Conservation (phyloP, 92 coral and sea anemone species). For the Paragorgia papillata region DNA sequence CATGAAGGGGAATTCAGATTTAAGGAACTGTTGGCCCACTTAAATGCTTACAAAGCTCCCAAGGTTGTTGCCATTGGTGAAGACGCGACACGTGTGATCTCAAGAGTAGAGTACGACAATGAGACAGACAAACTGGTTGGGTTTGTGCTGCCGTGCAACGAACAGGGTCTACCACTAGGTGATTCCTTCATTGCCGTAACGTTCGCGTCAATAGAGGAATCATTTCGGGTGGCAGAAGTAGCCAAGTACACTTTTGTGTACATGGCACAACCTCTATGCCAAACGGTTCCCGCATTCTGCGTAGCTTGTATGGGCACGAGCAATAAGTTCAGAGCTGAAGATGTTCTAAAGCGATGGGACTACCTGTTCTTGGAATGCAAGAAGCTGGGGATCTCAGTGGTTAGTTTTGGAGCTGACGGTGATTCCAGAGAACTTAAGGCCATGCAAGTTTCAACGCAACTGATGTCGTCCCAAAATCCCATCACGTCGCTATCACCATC, state of each 20-base stretch:
- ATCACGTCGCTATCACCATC: no score
- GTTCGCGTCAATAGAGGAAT: conserved; percentile 1
- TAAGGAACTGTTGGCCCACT: not conserved
- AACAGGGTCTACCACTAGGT: conserved; percentile 1
- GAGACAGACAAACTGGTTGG: conserved; percentile 10
- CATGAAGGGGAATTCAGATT: conserved; percentile 18
- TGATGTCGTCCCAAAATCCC: no score
- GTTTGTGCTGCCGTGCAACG: conserved; percentile 3
- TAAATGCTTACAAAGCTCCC: conserved; percentile 10
- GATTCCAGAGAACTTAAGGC: conserved; percentile 12
- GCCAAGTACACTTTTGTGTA: conserved; percentile 6
- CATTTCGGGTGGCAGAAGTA: not conserved
- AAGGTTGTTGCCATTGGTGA: conserved; percentile 13
- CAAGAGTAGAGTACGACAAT: conserved; percentile 12
- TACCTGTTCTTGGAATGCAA: not conserved
- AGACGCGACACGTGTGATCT: conserved; percentile 12
- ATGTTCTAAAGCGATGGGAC: conserved; percentile 1
- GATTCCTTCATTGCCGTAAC: not conserved
- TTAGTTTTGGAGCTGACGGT: conserved; percentile 16
- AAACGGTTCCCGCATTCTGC: not conserved
- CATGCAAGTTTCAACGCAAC: not conserved
- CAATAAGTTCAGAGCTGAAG: not conserved
- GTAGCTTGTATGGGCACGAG: conserved; percentile 5
- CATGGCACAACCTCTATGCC: conserved; percentile 13
- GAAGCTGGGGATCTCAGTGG: not conserved